Percentiles rank a stretch among this genome's conserved stretches.
These are phyloP conservation scores for Brachyhypopomus occidentalis DNA, from an alignment of 2,113 vertebrate genomes.

Conservation along the genomic window DNA sequence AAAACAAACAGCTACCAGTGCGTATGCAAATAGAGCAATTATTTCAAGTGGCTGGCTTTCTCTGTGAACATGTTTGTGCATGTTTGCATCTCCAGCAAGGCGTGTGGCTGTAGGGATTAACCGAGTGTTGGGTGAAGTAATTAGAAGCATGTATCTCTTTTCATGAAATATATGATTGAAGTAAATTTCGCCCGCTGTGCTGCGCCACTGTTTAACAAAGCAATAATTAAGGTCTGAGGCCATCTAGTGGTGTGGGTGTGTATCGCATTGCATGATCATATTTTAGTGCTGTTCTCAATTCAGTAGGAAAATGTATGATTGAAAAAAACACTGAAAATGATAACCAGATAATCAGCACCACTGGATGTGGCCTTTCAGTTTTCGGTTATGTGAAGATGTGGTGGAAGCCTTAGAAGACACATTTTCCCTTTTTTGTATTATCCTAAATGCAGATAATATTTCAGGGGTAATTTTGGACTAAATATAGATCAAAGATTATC, in stretches of 20 bases:
- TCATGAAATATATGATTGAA: slow-evolving; percentile 1
- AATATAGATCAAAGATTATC: slow-evolving; percentile 31
- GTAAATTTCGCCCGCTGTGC: slow-evolving; percentile 4
- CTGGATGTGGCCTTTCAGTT: slow-evolving; percentile 10
- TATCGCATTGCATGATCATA: slow-evolving; percentile 22
- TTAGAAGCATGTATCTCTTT: neutral
- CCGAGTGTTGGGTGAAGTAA: slow-evolving; percentile 15
- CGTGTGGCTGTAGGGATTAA: slow-evolving; percentile 1
- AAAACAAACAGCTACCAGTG: slow-evolving; percentile 22
- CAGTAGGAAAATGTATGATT: slow-evolving; percentile 16
- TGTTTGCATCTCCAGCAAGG: slow-evolving; percentile 1
- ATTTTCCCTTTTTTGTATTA: neutral
- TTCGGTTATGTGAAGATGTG: neutral
- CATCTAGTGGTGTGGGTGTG: slow-evolving; percentile 57
- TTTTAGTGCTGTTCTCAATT: neutral
- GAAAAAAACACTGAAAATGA: slow-evolving; percentile 27
- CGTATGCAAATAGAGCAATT: slow-evolving; percentile 36
- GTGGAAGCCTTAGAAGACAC: too few species aligned
- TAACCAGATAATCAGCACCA: neutral
- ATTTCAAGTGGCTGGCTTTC: slow-evolving; percentile 33
- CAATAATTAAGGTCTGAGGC: slow-evolving; percentile 55
- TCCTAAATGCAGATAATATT: too few species aligned
- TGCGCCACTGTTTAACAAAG: slow-evolving; percentile 23
- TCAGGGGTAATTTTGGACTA: neutral
- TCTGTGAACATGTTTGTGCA: slow-evolving; percentile 33